Conservation (phyloP, 2,113 vertebrate genomes). For the Megaceryle maxima region DNA sequence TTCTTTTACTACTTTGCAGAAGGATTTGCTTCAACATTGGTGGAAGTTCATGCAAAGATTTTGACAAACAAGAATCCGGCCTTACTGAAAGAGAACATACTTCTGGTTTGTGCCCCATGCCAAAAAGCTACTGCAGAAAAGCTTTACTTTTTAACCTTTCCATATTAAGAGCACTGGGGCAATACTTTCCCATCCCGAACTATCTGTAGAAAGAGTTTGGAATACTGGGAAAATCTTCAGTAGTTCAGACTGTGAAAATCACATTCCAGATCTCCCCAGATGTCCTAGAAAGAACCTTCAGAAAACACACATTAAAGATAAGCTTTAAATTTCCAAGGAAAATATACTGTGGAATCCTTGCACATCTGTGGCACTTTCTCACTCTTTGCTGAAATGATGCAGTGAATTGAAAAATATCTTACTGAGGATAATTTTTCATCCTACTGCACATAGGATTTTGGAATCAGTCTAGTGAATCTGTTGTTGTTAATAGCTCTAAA, state of each 20-base stretch:
- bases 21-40: neutral
- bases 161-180: neutral
- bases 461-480: neutral
- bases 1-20: neutral
- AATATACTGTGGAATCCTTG: constrained; percentile 62
- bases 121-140: neutral
- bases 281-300: constrained; percentile 61
- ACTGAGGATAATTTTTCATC: neutral
- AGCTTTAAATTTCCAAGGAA: constrained; percentile 69
- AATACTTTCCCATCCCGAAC: neutral
- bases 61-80: neutral
- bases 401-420: constrained; percentile 46
- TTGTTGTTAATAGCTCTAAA: neutral
- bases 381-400: constrained; percentile 37
- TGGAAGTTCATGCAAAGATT: neutral
- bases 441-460: neutral
- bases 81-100: neutral
- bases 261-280: constrained; percentile 64
- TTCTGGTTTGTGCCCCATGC: neutral
- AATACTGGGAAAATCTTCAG: constrained; percentile 55
- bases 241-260: constrained; percentile 64
- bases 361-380: constrained; percentile 53
- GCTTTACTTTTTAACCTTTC: constrained; percentile 1
- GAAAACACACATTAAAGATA: constrained; percentile 58
- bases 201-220: constrained; percentile 45